phyloP scores from a whole-genome alignment of 2,888 invertebrate species.

The Melieria crassipennis region DNA sequence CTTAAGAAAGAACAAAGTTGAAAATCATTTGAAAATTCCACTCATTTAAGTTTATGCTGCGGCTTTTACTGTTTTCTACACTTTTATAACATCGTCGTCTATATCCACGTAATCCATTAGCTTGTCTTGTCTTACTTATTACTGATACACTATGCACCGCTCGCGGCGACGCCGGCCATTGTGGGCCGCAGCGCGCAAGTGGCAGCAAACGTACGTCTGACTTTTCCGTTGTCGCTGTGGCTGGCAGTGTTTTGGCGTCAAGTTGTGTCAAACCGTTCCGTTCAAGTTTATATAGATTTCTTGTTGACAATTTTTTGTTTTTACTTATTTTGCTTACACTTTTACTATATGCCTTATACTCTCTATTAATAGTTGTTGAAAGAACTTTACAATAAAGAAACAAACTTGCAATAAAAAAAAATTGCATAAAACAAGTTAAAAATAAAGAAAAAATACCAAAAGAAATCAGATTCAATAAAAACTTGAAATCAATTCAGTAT shows the following conservation, averaged over 20 bases:
- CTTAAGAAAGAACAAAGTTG: no score
- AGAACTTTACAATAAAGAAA: neutral
- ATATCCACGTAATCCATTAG: no score
- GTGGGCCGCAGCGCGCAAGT: no score
- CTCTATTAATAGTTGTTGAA: neutral
- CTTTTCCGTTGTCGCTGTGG: conserved; percentile 53
- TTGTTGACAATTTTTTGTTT: neutral
- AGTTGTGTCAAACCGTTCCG: conserved; percentile 63
- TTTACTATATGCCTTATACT: neutral
- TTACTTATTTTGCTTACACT: conserved; percentile 20
- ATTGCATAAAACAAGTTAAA: neutral
- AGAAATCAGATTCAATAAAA: neutral
- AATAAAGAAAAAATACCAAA: neutral
- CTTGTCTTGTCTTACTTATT: no score
- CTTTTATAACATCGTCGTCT: no score
- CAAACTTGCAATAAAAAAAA: neutral
- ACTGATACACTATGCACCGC: no score
- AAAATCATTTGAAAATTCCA: no score
- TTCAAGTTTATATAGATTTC: conserved; percentile 46
- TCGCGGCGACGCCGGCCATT: no score
- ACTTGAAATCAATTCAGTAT: no score
- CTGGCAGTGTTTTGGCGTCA: conserved; percentile 64
- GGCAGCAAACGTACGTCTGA: neutral
- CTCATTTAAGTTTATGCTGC: no score
- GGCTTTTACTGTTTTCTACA: no score